These are phyloP conservation scores for Cynaeus angustus DNA, from an alignment of 2,888 invertebrate species.

Conservation along the genomic window DNA sequence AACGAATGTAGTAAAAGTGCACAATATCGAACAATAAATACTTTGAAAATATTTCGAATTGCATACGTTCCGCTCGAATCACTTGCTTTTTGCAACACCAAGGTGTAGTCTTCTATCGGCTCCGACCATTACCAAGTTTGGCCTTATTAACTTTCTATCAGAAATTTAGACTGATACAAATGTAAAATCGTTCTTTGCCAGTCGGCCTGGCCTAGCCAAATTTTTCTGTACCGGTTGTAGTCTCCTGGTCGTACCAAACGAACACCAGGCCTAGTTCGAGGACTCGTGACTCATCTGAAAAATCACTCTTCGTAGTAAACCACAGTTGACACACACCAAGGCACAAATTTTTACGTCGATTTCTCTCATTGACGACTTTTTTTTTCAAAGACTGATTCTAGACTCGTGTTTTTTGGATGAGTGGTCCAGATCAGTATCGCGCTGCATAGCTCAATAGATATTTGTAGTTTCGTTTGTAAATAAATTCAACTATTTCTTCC, in stretches of 20 bases:
- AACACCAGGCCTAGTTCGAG: slow-evolving; percentile 50
- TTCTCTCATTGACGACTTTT: slow-evolving; percentile 24
- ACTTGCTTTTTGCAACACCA: slow-evolving; percentile 6
- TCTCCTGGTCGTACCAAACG: slow-evolving; percentile 47
- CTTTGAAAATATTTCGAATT: too few relatives aligned
- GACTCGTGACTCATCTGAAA: slow-evolving; percentile 40
- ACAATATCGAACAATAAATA: too few relatives aligned
- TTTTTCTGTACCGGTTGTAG: slow-evolving; percentile 59
- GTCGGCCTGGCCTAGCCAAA: slow-evolving; percentile 63
- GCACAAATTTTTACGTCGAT: slow-evolving; percentile 25
- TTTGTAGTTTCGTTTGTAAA: slow-evolving; percentile 58
- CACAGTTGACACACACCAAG: slow-evolving; percentile 25
- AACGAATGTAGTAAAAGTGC: too few relatives aligned
- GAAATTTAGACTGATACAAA: slow-evolving; percentile 66
- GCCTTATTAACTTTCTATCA: slow-evolving; percentile 68
- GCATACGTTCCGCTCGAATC: not conserved
- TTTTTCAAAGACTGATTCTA: slow-evolving; percentile 48
- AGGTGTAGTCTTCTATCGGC: slow-evolving; percentile 2
- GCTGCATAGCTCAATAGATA: slow-evolving; percentile 61
- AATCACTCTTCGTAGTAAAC: slow-evolving; percentile 24
- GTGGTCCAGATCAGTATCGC: slow-evolving; percentile 46
- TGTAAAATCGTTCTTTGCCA: slow-evolving; percentile 55
- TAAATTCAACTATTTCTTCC: slow-evolving; percentile 64
- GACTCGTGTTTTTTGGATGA: slow-evolving; percentile 44
- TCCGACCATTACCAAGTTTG: slow-evolving; percentile 62